A percentile compares a stretch with the other conserved stretches of the same genome.
phyloP scores from a whole-genome alignment of 2,888 invertebrate genomes.

The Caenorhabditis auriculariae region DNA sequence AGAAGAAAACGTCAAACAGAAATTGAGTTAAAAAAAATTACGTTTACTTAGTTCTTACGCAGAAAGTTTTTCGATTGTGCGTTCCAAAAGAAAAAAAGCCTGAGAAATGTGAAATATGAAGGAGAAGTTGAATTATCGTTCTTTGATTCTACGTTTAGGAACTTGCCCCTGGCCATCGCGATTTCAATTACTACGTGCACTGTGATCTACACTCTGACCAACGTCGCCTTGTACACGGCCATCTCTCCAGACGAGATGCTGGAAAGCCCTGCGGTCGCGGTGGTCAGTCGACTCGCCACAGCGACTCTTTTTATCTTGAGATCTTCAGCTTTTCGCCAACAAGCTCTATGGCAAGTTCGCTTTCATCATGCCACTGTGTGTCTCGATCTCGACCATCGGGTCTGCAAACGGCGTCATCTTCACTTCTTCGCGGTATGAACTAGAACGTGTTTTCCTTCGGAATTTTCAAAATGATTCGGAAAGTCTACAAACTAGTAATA shows the following conservation, averaged over 20 bases:
- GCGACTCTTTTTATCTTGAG: not conserved
- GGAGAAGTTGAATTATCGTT: not conserved
- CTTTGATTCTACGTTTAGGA: conserved; percentile 71
- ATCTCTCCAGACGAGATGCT: conserved; percentile 91
- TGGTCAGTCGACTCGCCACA: conserved; percentile 70
- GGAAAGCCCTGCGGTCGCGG: conserved; percentile 91
- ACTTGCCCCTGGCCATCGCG: conserved; percentile 87
- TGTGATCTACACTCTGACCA: conserved; percentile 88
- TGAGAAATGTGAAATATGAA: not conserved
- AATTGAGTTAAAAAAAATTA: not conserved
- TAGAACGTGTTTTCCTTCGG: too few relatives aligned
- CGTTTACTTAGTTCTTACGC: not conserved
- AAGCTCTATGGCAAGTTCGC: conserved; percentile 81
- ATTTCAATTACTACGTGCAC: conserved; percentile 92
- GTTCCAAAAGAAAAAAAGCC: not conserved
- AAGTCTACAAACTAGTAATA: too few relatives aligned
- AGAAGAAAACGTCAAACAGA: too few relatives aligned
- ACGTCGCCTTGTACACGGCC: conserved; percentile 94
- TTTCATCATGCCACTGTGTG: conserved; percentile 92
- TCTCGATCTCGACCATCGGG: conserved; percentile 91
- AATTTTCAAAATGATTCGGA: too few relatives aligned
- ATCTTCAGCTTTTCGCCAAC: conserved; percentile 62
- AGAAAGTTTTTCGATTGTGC: not conserved
- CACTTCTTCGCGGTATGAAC: conserved; percentile 76
- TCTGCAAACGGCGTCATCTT: conserved; percentile 93